phyloP scores from a whole-genome alignment of 2,797 vertebrate genomes.

The Etheostoma perlongum region DNA sequence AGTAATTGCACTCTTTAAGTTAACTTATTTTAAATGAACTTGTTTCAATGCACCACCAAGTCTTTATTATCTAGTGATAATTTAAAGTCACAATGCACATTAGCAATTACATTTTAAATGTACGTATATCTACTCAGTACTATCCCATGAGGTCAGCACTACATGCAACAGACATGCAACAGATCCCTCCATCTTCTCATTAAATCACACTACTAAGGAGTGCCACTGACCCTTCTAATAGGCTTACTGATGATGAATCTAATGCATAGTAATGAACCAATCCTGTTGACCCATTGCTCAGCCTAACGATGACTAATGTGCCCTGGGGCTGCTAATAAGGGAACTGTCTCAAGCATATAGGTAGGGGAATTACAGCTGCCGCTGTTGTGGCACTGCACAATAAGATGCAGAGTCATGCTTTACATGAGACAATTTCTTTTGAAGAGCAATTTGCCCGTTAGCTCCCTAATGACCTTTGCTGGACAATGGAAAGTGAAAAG shows the following conservation, averaged over 20 bases:
- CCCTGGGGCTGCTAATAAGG: constrained; percentile 26
- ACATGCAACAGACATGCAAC: constrained; percentile 24
- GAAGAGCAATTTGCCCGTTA: neutral
- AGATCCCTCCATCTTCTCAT: constrained; percentile 34
- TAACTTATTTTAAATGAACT: neutral
- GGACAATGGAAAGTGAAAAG: neutral
- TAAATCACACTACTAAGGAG: constrained; percentile 34
- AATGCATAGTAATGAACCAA: constrained; percentile 59
- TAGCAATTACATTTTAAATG: neutral
- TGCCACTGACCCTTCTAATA: constrained; percentile 26
- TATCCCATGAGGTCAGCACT: constrained; percentile 27
- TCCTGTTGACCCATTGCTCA: constrained; percentile 48
- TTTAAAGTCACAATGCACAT: neutral
- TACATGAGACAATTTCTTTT: constrained; percentile 15
- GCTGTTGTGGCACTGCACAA: neutral
- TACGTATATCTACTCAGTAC: neutral
- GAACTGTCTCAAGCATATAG: constrained; percentile 24
- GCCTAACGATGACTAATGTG: constrained; percentile 66
- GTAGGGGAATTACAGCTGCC: constrained; percentile 22
- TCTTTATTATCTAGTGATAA: constrained; percentile 10
- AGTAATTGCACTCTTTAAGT: neutral
- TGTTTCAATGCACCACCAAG: neutral
- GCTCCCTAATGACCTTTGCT: neutral
- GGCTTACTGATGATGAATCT: constrained; percentile 45
- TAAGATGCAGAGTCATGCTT: constrained; percentile 4